A percentile compares a stretch with the other conserved stretches of the same genome.
phyloP scores from a whole-genome alignment of 2,113 vertebrate genomes.

The Bettongia penicillata region DNA sequence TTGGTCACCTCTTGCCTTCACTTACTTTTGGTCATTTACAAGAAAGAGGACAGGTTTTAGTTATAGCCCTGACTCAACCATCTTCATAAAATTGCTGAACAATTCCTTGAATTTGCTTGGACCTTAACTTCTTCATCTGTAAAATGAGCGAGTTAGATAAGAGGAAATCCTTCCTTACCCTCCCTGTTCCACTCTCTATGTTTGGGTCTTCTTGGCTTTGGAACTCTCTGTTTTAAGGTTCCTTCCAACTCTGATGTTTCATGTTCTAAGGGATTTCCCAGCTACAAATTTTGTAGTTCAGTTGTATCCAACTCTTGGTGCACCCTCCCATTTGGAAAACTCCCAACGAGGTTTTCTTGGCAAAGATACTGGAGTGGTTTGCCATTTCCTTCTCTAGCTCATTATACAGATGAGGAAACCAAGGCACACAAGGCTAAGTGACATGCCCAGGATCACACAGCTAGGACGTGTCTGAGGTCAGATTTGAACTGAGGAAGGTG shows the following conservation, averaged over 20 bases:
- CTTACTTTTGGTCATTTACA: not conserved
- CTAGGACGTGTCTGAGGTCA: no score
- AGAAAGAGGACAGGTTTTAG: no score
- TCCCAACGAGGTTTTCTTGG: no score
- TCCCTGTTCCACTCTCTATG: not conserved
- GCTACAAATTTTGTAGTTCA: not conserved
- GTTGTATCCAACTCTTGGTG: no score
- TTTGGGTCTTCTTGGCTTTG: not conserved
- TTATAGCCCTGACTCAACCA: not conserved
- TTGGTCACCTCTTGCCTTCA: not conserved
- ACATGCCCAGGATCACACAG: no score
- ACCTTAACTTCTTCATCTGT: not conserved
- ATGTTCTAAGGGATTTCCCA: not conserved
- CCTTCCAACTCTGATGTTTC: no score
- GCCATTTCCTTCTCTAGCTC: no score
- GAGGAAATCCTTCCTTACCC: not conserved
- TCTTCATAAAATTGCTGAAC: not conserved
- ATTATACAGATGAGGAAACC: no score
- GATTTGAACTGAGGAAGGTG: no score
- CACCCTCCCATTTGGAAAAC: no score
- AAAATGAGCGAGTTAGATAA: not conserved
- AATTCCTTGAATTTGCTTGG: not conserved
- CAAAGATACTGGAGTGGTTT: no score
- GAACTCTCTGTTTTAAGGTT: not conserved
- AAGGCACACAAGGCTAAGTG: no score